These are phyloP conservation scores for Listrodromus nycthemerus DNA, from an alignment of 2,888 invertebrate species.

Conservation along the genomic window DNA sequence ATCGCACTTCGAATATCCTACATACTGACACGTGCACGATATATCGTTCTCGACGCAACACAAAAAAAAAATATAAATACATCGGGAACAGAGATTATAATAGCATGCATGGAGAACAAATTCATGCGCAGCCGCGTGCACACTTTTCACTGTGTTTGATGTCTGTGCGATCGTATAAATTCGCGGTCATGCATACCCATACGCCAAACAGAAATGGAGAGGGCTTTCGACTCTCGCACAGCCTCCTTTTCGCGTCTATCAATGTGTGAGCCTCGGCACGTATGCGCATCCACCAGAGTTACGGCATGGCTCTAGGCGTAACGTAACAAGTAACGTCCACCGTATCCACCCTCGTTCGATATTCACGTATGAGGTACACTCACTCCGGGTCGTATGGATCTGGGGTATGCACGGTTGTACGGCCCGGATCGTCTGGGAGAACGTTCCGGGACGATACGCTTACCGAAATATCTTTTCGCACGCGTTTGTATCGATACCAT, in stretches of 20 bases:
- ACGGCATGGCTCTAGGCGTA: constrained; percentile 21
- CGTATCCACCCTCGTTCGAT: constrained; percentile 11
- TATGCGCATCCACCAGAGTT: constrained; percentile 17
- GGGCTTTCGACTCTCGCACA: constrained; percentile 21
- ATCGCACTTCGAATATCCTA: constrained; percentile 24
- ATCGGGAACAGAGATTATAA: constrained; percentile 10
- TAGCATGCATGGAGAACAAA: not conserved
- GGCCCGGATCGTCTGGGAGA: constrained; percentile 22
- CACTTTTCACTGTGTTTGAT: constrained; percentile 43
- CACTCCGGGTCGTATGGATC: not conserved
- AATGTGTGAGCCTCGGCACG: constrained; percentile 16
- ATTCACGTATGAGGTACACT: constrained; percentile 36
- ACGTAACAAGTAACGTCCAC: constrained; percentile 38
- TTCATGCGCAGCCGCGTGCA: constrained; percentile 46
- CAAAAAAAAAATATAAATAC: constrained; percentile 12
- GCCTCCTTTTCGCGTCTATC: not conserved
- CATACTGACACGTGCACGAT: constrained; percentile 4
- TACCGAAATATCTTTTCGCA: constrained; percentile 24
- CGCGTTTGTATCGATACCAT: constrained; percentile 35
- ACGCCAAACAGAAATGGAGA: constrained; percentile 16
- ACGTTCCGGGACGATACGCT: constrained; percentile 19
- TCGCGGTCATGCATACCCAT: constrained; percentile 36
- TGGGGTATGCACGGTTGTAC: constrained; percentile 1
- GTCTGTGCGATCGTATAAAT: constrained; percentile 38
- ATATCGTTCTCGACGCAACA: constrained; percentile 3